Conservation (phyloP, 92 coral and sea anemone species). For the Pocillopora meandrina region DNA sequence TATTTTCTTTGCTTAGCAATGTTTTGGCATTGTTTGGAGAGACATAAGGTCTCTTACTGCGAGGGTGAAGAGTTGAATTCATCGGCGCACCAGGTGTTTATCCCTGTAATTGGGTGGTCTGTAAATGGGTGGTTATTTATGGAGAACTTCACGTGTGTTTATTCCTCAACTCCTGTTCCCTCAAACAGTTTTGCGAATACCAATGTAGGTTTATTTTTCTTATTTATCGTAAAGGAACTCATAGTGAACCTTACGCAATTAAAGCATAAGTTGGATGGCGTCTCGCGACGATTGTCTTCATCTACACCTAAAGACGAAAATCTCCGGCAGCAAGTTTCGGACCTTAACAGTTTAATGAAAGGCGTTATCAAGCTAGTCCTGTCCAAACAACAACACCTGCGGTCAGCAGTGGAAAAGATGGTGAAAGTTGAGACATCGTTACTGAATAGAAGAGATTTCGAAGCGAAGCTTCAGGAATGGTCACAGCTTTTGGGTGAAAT, state of each 20-base stretch:
- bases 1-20: neutral
- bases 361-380: conserved; percentile 74
- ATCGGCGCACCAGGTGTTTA: too few relatives aligned
- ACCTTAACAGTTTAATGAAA: conserved; percentile 64
- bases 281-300: conserved; percentile 28
- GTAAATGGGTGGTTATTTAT: too few relatives aligned
- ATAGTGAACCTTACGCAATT: conserved; percentile 16
- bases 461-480: conserved; percentile 71
- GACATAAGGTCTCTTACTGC: neutral
- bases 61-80: too few relatives aligned
- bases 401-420: conserved; percentile 58
- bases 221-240: conserved; percentile 9
- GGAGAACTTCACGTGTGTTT: too few relatives aligned
- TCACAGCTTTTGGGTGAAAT: conserved; percentile 55
- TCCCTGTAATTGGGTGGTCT: too few relatives aligned
- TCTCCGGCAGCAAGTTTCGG: conserved; percentile 48
- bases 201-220: neutral
- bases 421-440: conserved; percentile 57
- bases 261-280: conserved; percentile 21
- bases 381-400: conserved; percentile 62
- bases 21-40: neutral
- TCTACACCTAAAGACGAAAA: neutral
- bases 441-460: conserved; percentile 65
- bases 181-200: too few relatives aligned
- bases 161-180: too few relatives aligned